These are phyloP conservation scores for Cabera pusaria DNA, from an alignment of 2,888 invertebrate genomes.

Conservation along the genomic window DNA sequence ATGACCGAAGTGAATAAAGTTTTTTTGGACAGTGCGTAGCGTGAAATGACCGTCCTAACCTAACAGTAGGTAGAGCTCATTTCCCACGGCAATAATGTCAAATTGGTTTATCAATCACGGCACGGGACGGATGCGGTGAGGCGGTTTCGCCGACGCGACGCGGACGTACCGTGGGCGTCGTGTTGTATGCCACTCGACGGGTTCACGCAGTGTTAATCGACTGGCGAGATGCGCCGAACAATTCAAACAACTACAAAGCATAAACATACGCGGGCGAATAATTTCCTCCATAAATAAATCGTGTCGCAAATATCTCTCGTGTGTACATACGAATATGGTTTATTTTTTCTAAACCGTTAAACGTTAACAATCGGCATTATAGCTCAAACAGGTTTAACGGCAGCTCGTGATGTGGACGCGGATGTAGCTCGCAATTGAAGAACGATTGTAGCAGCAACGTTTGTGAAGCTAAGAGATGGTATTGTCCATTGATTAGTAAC, in stretches of 20 bases:
- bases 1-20: too few relatives aligned
- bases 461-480: slow-evolving; percentile 35
- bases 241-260: slow-evolving; percentile 43
- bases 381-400: slow-evolving; percentile 53
- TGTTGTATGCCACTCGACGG: slow-evolving; percentile 59
- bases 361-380: slow-evolving; percentile 47
- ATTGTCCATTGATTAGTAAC: slow-evolving; percentile 53
- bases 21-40: too few relatives aligned
- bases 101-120: slow-evolving; percentile 77
- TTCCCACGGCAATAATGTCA: slow-evolving; percentile 77
- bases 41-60: too few relatives aligned
- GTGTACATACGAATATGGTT: slow-evolving; percentile 8
- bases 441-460: slow-evolving; percentile 46
- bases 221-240: slow-evolving; percentile 49
- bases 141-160: slow-evolving; percentile 51
- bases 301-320: slow-evolving; percentile 1
- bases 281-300: neutral
- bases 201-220: slow-evolving; percentile 55
- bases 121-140: slow-evolving; percentile 72
- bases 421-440: slow-evolving; percentile 52
- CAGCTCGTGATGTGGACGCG: slow-evolving; percentile 47
- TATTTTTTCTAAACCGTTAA: slow-evolving; percentile 43
- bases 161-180: slow-evolving; percentile 48
- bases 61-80: too few relatives aligned
- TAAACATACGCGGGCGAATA: slow-evolving; percentile 22